These are phyloP conservation scores for Zaprionus bogoriensis DNA, from an alignment of 2,888 invertebrate genomes.

Conservation along the genomic window DNA sequence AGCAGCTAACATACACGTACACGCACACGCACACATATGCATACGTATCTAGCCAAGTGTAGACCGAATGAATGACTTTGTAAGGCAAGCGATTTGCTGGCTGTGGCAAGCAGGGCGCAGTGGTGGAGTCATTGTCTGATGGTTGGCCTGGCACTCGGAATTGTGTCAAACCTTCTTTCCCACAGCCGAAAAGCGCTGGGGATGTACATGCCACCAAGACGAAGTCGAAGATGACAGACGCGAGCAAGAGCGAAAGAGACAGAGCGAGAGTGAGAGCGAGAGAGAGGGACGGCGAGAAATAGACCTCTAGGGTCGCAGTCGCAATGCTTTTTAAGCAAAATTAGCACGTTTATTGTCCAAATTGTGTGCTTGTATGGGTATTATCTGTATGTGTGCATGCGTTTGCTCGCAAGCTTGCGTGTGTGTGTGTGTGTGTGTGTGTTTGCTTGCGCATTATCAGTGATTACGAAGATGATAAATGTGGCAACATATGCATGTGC, in stretches of 20 bases:
- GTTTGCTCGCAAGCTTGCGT: slow-evolving; percentile 34
- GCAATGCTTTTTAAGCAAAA: slow-evolving; percentile 39
- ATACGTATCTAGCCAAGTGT: slow-evolving; percentile 17
- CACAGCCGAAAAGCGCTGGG: slow-evolving; percentile 1
- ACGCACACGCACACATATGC: no score
- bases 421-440: slow-evolving; percentile 14
- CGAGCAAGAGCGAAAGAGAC: background rate
- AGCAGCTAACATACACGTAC: slow-evolving; percentile 27
- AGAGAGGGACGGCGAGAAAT: background rate
- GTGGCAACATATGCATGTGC: slow-evolving; percentile 21
- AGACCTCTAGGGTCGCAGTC: slow-evolving; percentile 10
- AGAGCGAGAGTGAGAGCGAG: background rate
- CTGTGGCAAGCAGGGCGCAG: background rate
- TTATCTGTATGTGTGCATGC: slow-evolving; percentile 12
- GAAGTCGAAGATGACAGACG: background rate
- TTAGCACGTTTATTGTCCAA: slow-evolving; percentile 59
- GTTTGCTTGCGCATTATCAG: slow-evolving; percentile 48
- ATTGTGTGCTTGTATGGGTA: slow-evolving; percentile 34
- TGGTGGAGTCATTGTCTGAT: slow-evolving; percentile 8
- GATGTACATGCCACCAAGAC: slow-evolving; percentile 1
- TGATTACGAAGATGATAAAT: slow-evolving; percentile 55
- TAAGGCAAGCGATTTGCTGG: slow-evolving; percentile 22
- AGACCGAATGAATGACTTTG: slow-evolving; percentile 50
- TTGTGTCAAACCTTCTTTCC: slow-evolving; percentile 42
- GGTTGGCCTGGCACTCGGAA: slow-evolving; percentile 30